Evolutionary conservation across 1,140 invertebrate species (phyloP), one percentile per base, ranked within the genome.

Genomic region (Macrocentrus cingulum): DNA sequence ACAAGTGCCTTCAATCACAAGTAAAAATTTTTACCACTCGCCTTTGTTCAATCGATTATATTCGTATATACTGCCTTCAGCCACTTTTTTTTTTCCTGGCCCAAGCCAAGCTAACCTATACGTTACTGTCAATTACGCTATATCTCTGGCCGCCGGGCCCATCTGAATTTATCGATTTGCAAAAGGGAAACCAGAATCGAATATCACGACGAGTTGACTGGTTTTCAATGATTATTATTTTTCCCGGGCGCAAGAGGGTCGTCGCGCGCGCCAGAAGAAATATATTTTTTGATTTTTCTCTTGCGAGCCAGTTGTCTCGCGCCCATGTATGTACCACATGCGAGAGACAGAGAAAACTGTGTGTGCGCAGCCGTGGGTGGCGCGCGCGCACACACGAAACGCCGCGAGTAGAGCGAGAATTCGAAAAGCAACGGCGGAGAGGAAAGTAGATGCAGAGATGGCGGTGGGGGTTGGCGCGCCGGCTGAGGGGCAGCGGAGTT

Each of bases 401-500:
- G 20, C 37, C 41, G 37, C 11, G 55, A 50, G 36, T n/a, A 23
- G 46, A 57, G 55, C 42, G 55, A 57, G 55, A 57, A 57, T 45
- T 57, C 55, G 46, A 57, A 50, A 55, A 44, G 18, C 23, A 46
- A 29, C 48, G 39, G 16, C 18, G 39, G 13, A 37, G 39, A 42
- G 29, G 20, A 49, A 49, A 56, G 49, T 19, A 46, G 52, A 50
- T 36, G 39, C 19, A 44, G 46, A 41, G 32, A 34, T 44, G 34
- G 42, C 25, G 50, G 16, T 45, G 41, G 32, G 15, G 57, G 44
- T 41, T 19, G 39, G 18, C 23, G 23, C 29, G 45, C 41, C 48
- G 53, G 60, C 20, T 45, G 67, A 69, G 69, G 67, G 66, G 68
- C 65, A 67, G 70, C 68, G 71, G 68, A 73, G 70, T 62, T 63